phyloP scores from a whole-genome alignment of 2,113 vertebrate species.

The Poicephalus gulielmi region DNA sequence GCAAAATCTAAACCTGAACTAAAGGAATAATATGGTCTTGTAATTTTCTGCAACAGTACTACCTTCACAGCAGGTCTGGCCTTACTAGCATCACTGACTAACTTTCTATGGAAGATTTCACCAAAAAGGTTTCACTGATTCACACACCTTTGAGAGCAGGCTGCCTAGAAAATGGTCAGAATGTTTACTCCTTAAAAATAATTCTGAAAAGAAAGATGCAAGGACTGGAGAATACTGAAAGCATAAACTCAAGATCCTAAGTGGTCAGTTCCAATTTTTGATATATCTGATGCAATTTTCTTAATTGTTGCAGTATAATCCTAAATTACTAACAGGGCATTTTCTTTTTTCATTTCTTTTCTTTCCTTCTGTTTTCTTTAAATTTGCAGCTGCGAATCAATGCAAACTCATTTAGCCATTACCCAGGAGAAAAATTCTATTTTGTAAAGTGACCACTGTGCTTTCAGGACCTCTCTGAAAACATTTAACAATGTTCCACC shows the following conservation, averaged over 20 bases:
- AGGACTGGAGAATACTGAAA: not conserved
- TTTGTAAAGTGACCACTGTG: constrained; percentile 41
- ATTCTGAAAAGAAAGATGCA: not conserved
- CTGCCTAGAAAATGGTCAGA: not conserved
- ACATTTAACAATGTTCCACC: constrained; percentile 50
- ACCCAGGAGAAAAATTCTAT: constrained; percentile 37
- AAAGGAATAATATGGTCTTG: not conserved
- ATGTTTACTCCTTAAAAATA: not conserved
- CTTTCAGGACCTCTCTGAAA: constrained; percentile 28
- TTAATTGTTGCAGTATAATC: not conserved
- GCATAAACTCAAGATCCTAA: not conserved
- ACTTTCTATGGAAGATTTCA: not conserved
- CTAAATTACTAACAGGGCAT: constrained; percentile 6
- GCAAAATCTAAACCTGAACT: not conserved
- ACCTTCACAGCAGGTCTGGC: not conserved
- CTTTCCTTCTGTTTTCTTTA: not conserved
- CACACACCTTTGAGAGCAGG: not conserved
- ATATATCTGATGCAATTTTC: not conserved
- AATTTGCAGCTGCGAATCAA: constrained; percentile 34
- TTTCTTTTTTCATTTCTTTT: constrained; percentile 18
- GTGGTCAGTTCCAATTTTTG: not conserved
- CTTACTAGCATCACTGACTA: not conserved
- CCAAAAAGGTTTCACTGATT: not conserved
- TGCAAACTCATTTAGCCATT: constrained; percentile 21
- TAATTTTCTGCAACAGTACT: not conserved